Percentiles rank a stretch among this genome's conserved stretches.
phyloP scores from a whole-genome alignment of 2,797 vertebrate species.

The Dendrocincla tyrannina region DNA sequence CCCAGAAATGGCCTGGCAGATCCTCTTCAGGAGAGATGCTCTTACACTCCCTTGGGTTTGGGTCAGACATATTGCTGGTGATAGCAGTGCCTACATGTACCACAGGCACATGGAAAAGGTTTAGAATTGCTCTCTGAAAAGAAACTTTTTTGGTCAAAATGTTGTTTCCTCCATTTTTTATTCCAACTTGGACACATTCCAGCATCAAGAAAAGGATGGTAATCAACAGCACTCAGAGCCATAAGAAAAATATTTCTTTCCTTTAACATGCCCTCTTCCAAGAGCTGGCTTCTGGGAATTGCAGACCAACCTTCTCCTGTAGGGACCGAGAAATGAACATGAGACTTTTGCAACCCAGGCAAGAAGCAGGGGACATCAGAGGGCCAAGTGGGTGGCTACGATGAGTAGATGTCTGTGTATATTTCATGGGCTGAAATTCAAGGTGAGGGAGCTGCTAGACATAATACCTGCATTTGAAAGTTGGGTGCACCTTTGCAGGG shows the following conservation, averaged over 20 bases:
- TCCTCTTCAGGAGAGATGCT: neutral
- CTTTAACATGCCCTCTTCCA: neutral
- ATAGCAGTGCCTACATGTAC: neutral
- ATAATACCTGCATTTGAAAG: neutral
- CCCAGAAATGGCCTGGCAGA: neutral
- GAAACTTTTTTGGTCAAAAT: neutral
- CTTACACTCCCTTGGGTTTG: neutral
- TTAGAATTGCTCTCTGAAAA: neutral
- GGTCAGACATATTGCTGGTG: rapidly evolving
- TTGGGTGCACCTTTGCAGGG: neutral
- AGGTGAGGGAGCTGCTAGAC: neutral
- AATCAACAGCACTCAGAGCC: neutral
- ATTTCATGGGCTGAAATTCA: neutral
- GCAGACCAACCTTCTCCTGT: neutral
- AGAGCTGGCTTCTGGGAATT: neutral
- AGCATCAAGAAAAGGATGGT: neutral
- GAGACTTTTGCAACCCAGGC: neutral
- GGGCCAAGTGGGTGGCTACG: rapidly evolving
- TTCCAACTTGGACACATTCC: neutral
- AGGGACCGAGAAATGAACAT: neutral
- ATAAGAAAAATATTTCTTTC: neutral
- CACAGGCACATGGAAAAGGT: neutral
- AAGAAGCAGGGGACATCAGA: rapidly evolving
- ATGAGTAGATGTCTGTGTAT: neutral
- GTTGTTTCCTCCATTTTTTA: neutral